phyloP scores from a whole-genome alignment of 2,797 vertebrate species.

The Zenarchopterus dispar region DNA sequence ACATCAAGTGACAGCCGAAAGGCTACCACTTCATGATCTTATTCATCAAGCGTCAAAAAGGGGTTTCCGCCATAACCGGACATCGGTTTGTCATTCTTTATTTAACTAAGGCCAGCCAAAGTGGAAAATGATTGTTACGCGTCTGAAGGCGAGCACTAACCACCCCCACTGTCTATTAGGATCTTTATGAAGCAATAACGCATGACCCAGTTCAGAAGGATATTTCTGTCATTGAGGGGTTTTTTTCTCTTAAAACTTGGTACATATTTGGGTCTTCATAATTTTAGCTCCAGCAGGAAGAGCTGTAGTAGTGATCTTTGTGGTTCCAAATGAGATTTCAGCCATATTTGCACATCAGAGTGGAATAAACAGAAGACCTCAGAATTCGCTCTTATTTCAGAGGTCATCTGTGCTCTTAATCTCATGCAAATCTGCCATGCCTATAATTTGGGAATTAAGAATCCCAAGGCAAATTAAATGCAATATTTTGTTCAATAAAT shows the following conservation, averaged over 20 bases:
- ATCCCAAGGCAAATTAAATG: too few species aligned
- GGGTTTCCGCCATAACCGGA: neutral
- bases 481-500: too few species aligned
- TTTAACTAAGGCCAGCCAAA: constrained; percentile 5
- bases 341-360: too few species aligned
- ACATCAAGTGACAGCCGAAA: neutral
- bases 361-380: too few species aligned
- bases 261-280: constrained; percentile 53
- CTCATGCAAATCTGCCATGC: too few species aligned
- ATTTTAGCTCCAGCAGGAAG: constrained; percentile 34
- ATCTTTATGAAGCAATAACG: constrained; percentile 1
- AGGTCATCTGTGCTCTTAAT: too few species aligned
- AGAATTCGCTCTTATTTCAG: too few species aligned
- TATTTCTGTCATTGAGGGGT: constrained; percentile 61
- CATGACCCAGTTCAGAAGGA: constrained; percentile 62
- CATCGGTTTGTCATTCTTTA: neutral
- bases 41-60: neutral
- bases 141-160: neutral
- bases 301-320: constrained; percentile 20
- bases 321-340: constrained; percentile 16
- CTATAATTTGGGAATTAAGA: too few species aligned
- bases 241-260: constrained; percentile 12
- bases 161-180: constrained; percentile 9
- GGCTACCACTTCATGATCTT: too few species aligned
- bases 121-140: neutral